A percentile compares a stretch with the other conserved stretches of the same genome.
Conservation (phyloP, 2,113 vertebrate genomes). For the Sinocyclocheilus anophthalmus region DNA sequence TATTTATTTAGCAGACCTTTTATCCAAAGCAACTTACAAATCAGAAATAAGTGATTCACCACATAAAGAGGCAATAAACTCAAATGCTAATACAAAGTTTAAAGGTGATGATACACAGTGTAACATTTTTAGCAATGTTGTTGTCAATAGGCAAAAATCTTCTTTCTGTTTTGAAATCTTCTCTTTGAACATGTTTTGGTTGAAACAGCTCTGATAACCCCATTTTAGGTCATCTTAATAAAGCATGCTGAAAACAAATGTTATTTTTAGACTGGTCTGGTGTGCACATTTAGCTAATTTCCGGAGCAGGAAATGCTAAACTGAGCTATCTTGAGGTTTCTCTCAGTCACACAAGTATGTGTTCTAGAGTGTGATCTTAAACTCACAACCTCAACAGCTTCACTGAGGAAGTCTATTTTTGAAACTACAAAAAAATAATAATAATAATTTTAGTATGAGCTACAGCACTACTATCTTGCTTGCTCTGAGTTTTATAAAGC, state of each 20-base stretch:
- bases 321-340: not conserved
- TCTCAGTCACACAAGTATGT: not conserved
- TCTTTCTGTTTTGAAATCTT: not conserved
- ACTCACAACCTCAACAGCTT: not conserved
- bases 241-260: not conserved
- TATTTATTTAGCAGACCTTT: too few species aligned
- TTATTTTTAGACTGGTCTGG: not conserved
- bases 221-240: not conserved
- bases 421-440: not conserved
- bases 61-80: too few species aligned
- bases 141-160: too few species aligned
- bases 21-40: too few species aligned
- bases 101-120: too few species aligned
- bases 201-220: too few species aligned
- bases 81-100: too few species aligned
- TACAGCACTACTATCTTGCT: too few species aligned
- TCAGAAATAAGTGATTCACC: too few species aligned
- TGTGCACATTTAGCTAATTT: not conserved
- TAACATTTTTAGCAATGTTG: too few species aligned
- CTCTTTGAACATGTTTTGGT: not conserved
- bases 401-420: not conserved
- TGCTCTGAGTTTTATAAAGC: too few species aligned
- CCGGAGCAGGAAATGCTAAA: conserved; percentile 3
- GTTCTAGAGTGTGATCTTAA: not conserved
- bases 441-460: too few species aligned